phyloP scores from a whole-genome alignment of 1,140 invertebrate species.

The Anagrus nilaparvatae region DNA sequence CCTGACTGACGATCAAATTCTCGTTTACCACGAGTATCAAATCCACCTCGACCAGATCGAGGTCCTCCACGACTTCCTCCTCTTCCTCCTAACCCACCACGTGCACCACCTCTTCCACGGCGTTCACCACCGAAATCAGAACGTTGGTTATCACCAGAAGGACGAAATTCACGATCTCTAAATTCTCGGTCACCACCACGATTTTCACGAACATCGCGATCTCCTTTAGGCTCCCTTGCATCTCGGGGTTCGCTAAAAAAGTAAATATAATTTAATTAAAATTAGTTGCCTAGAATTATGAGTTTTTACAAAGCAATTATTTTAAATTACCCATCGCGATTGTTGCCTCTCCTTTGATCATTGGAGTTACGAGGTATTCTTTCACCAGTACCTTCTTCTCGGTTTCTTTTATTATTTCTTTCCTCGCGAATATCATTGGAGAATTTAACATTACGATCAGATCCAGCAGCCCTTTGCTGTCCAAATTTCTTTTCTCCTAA shows the following conservation, averaged over 20 bases:
- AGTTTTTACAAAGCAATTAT: not conserved
- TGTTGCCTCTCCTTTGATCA: constrained; percentile 32
- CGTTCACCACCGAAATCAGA: constrained; percentile 10
- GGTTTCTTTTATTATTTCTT: constrained; percentile 61
- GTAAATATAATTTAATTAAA: constrained; percentile 12
- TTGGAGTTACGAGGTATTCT: constrained; percentile 32
- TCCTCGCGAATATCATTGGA: constrained; percentile 55
- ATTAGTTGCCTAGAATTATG: constrained; percentile 3
- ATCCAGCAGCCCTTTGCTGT: constrained; percentile 28
- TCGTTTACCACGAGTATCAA: constrained; percentile 69
- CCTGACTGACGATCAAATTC: constrained; percentile 93
- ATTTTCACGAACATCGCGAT: constrained; percentile 28
- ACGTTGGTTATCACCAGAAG: constrained; percentile 28
- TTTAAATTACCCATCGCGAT: too few species aligned
- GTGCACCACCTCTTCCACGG: constrained; percentile 34
- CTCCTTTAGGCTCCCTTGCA: constrained; percentile 21
- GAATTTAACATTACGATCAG: constrained; percentile 43
- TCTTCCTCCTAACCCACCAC: constrained; percentile 36
- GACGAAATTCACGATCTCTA: constrained; percentile 35
- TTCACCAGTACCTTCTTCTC: constrained; percentile 50
- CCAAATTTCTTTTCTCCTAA: constrained; percentile 34
- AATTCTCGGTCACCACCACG: constrained; percentile 26
- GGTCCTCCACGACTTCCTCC: constrained; percentile 40
- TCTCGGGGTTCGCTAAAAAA: constrained; percentile 14
- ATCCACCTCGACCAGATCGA: constrained; percentile 41